Conservation (phyloP, 2,113 vertebrate genomes). For the Sceloporus tristichus region DNA sequence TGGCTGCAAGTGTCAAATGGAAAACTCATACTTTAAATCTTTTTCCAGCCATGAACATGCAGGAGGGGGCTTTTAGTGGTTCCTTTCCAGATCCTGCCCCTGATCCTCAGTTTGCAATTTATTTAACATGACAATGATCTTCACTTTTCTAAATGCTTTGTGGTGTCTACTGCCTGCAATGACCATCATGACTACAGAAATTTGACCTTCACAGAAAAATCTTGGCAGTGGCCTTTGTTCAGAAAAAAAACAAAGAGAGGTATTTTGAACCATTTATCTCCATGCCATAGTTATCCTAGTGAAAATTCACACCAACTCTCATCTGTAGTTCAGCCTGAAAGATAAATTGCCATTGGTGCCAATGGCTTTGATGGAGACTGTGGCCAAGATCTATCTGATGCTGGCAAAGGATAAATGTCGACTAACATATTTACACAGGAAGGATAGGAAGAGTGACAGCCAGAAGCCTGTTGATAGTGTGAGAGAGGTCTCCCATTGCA, state of each 20-base stretch:
- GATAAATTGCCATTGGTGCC: not conserved
- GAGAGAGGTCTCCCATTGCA: too few relatives aligned
- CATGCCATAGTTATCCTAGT: not conserved
- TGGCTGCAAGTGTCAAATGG: not conserved
- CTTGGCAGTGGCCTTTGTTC: not conserved
- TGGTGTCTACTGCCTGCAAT: not conserved
- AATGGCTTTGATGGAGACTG: constrained; percentile 4
- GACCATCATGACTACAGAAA: not conserved
- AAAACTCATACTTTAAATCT: too few relatives aligned
- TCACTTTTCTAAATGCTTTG: not conserved
- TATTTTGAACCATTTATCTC: not conserved
- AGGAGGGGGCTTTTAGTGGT: too few relatives aligned
- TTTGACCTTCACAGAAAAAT: constrained; percentile 20
- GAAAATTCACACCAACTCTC: not conserved
- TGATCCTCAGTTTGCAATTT: too few relatives aligned
- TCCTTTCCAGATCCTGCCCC: not conserved
- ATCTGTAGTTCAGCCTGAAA: not conserved
- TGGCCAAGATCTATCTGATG: too few relatives aligned
- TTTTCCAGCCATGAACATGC: not conserved
- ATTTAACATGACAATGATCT: not conserved
- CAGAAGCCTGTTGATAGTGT: too few relatives aligned
- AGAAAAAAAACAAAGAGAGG: not conserved
- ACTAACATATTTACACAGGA: too few relatives aligned
- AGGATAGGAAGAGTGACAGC: too few relatives aligned
- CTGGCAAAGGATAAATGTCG: too few relatives aligned